Conservation (phyloP, 2,113 vertebrate species). For the Callionymus lyra region DNA sequence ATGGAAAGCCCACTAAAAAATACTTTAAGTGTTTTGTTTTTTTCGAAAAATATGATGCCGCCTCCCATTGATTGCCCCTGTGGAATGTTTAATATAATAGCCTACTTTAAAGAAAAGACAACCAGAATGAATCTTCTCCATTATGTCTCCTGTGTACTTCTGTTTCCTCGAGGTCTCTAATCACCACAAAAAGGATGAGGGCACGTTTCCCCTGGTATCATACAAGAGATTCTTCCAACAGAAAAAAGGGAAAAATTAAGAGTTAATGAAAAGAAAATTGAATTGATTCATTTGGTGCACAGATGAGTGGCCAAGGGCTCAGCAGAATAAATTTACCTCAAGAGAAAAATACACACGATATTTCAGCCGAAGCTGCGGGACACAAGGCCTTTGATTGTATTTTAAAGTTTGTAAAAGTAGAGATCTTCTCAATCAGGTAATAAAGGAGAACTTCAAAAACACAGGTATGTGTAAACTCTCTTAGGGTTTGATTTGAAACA, state of each 20-base stretch:
- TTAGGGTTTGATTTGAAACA: too few species aligned
- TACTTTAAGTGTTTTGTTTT: conserved; percentile 15
- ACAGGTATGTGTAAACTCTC: conserved; percentile 38
- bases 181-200: conserved; percentile 28
- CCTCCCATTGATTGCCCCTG: conserved; percentile 25
- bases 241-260: conserved; percentile 57
- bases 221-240: conserved; percentile 43
- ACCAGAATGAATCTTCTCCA: conserved; percentile 47
- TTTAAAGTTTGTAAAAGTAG: conserved; percentile 64
- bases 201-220: conserved; percentile 35
- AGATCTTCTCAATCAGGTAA: conserved; percentile 57
- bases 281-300: conserved; percentile 62
- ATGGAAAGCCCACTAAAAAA: conserved; percentile 6
- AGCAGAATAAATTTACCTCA: conserved; percentile 66
- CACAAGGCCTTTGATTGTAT: conserved; percentile 41
- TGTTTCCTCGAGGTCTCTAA: conserved; percentile 45
- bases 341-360: conserved; percentile 69
- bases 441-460: conserved; percentile 21
- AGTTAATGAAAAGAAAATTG: conserved; percentile 70
- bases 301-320: conserved; percentile 64
- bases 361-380: conserved; percentile 51
- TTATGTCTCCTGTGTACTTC: conserved; percentile 48
- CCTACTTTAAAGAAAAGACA: conserved; percentile 31
- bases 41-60: conserved; percentile 19
- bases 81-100: conserved; percentile 34